Evolutionary conservation across 2,888 invertebrate species (phyloP).

Genomic region (Lamellibrachia satsuma): DNA sequence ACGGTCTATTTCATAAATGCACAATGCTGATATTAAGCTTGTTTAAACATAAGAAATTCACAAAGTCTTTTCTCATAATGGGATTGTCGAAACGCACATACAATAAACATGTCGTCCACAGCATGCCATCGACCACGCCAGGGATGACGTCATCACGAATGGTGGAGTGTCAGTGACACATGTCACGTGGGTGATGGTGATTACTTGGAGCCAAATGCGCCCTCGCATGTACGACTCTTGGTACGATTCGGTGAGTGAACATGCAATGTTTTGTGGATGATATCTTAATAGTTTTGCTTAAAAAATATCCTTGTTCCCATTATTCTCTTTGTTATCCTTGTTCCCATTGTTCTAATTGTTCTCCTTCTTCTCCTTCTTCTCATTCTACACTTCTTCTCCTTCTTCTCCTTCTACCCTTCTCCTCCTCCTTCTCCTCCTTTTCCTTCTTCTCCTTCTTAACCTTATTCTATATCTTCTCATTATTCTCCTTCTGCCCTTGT

Average conservation of each 20-base stretch:
- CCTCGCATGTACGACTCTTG: slow-evolving; percentile 3
- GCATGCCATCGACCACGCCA: slow-evolving; percentile 17
- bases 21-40: no score
- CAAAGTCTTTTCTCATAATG: no score
- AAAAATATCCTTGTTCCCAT: no score
- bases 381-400: background rate
- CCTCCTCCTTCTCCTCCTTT: no score
- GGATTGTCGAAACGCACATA: background rate
- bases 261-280: background rate
- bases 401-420: background rate
- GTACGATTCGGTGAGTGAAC: background rate
- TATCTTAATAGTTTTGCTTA: background rate
- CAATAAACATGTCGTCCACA: background rate
- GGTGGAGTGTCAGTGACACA: background rate
- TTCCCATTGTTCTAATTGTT: no score
- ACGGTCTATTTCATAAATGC: no score
- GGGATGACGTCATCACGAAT: background rate
- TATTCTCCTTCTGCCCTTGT: no score
- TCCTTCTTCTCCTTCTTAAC: no score
- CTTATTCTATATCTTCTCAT: no score
- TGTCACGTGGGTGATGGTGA: slow-evolving; percentile 17
- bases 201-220: background rate
- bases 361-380: no score
- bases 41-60: no score
- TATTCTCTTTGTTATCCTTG: no score